Evolutionary conservation across 1,140 invertebrate genomes (phyloP).

Genomic region (Coboldia fuscipes): DNA sequence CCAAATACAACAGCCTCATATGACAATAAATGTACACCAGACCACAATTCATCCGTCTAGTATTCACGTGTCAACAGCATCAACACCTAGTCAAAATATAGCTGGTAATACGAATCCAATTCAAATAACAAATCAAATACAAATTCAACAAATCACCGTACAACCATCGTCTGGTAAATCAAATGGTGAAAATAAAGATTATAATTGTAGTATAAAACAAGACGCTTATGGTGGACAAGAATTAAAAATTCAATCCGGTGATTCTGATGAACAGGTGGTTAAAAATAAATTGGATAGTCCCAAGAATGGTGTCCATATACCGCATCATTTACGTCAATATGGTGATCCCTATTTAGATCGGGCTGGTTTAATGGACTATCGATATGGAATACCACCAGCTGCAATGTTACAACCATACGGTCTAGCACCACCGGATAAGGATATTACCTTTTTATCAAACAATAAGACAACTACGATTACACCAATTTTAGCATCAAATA

Average conservation of each 20-base stretch:
- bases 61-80: background rate
- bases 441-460: conserved; percentile 1
- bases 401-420: no score
- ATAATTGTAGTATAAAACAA: conserved; percentile 1
- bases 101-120: conserved; percentile 2
- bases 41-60: conserved; percentile 4
- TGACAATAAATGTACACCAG: conserved; percentile 3
- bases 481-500: background rate
- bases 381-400: no score
- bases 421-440: no score
- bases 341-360: no score
- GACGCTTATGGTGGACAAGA: conserved; percentile 2
- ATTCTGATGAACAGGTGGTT: background rate
- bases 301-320: no score
- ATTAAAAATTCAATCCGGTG: conserved; percentile 1
- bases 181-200: background rate
- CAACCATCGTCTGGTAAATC: conserved; percentile 1
- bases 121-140: conserved; percentile 4
- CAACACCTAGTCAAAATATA: no score
- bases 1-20: conserved; percentile 4
- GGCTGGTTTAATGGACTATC: no score
- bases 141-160: conserved; percentile 4
- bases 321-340: no score
- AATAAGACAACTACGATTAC: conserved; percentile 1
- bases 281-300: no score